Evolutionary conservation across 1,140 invertebrate species (phyloP).

Genomic region (Zaprionus nigranus): DNA sequence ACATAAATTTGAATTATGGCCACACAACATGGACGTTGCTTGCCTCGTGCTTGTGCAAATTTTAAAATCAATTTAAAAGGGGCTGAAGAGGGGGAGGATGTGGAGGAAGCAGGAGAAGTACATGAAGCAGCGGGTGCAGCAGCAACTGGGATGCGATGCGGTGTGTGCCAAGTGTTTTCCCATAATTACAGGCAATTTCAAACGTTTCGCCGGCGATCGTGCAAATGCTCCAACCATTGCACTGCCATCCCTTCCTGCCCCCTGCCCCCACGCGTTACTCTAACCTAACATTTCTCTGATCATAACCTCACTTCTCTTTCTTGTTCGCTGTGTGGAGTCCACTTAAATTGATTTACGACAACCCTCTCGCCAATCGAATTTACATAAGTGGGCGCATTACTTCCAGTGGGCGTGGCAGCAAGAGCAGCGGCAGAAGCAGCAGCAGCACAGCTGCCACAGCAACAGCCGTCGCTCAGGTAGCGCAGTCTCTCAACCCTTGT

Average conservation of each 20-base stretch:
- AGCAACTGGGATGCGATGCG: conserved; percentile 26
- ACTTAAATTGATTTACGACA: conserved; percentile 78
- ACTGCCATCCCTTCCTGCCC: neutral
- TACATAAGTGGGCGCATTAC: conserved; percentile 70
- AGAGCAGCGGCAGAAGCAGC: conserved; percentile 6
- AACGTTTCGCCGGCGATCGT: conserved; percentile 52
- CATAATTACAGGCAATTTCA: conserved; percentile 75
- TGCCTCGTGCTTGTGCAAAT: conserved; percentile 29
- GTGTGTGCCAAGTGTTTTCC: conserved; percentile 70
- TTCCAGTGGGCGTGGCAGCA: conserved; percentile 54
- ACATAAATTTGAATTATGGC: conserved; percentile 79
- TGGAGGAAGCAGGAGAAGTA: too few relatives aligned
- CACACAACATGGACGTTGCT: conserved; percentile 61
- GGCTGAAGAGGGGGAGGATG: neutral
- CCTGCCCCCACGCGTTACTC: neutral
- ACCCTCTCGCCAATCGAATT: conserved; percentile 73
- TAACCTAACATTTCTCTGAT: neutral
- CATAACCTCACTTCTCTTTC: conserved; percentile 7
- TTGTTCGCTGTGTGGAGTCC: conserved; percentile 42
- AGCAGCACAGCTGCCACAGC: conserved; percentile 36
- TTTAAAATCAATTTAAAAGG: conserved; percentile 70
- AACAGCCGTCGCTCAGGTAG: conserved; percentile 38
- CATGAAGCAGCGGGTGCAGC: neutral
- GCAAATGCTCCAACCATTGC: conserved; percentile 11
- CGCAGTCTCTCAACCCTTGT: conserved; percentile 49